Conservation (phyloP, 2,888 invertebrate genomes). For the Chaetogeoica ovagalla region DNA sequence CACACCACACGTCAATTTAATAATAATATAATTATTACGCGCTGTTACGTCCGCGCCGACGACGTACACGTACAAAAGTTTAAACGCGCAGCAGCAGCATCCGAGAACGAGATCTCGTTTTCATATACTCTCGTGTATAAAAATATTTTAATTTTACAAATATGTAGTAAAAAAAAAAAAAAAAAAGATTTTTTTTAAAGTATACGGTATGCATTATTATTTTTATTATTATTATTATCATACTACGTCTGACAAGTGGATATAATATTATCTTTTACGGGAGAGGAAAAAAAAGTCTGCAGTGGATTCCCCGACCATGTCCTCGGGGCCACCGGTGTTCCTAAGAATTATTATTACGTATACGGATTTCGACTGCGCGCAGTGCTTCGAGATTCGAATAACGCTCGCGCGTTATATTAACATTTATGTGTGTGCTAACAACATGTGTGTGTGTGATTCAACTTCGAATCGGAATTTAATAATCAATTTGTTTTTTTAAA, state of each 20-base stretch:
- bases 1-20: slow-evolving; percentile 27
- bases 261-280: not conserved
- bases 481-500: too few relatives aligned
- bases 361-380: too few relatives aligned
- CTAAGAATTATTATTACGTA: not conserved
- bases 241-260: slow-evolving; percentile 41
- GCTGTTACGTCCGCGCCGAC: too few relatives aligned
- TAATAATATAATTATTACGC: not conserved
- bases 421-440: too few relatives aligned
- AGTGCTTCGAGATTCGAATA: too few relatives aligned
- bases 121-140: not conserved
- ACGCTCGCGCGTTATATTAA: too few relatives aligned
- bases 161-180: not conserved
- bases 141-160: slow-evolving; percentile 34
- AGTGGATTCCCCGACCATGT: not conserved
- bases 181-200: not conserved
- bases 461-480: too few relatives aligned
- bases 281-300: slow-evolving; percentile 15
- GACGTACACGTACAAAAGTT: not conserved
- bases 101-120: slow-evolving; percentile 30
- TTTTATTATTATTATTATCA: too few relatives aligned
- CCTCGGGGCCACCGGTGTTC: not conserved
- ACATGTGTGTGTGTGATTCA: too few relatives aligned
- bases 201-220: too few relatives aligned
- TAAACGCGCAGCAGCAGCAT: not conserved